Evolutionary conservation across 2,797 vertebrate genomes (phyloP), one percentile per base, ranked within the genome.

Genomic region (Rhinatrema bivittatum): DNA sequence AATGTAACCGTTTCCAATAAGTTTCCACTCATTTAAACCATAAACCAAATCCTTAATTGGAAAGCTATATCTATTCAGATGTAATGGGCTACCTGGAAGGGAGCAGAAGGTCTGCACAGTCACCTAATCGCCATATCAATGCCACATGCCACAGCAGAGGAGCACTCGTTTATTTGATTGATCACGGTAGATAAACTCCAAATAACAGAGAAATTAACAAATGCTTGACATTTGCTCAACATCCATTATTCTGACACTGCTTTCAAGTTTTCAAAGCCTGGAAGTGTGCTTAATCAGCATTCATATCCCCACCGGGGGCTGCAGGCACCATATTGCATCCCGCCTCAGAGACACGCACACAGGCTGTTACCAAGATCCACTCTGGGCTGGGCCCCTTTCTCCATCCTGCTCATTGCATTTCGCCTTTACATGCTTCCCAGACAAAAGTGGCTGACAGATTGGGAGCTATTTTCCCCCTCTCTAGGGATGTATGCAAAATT

Each of bases 141-240:
- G 91, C 82, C 88, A 91, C 87, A 92, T 88, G 90, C 90, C 91
- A 91, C 88, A 87, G 87, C 89, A 94, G 91, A 82, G 77, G 76
- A 81, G 79, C 76, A 70, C 81, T 86, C 79, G 85, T 86, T 88
- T 88, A 85, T 83, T 85, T 85, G 82, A 87, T 86, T 86, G 85
- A 88, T 88, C 86, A 88, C 89, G 87, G 88, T 91, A 93, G 93
- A 98, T 97, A 96, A 96, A 98, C 90, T 93, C 89, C 89, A 86
- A 92, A 96, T 97, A 95, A 98, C 91, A 92, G 87, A 91, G 90
- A 97, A 98, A 97, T 98, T 97, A 99, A 98, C 94, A 97, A 99
- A 97, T 92, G 93, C 92, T 95, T 97, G 94, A 98, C 93, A 97
- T 97, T 97, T 96, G 94, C 94, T 98, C 90, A 92, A 97, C 94